Percentiles rank a stretch among this genome's conserved stretches.
phyloP scores from a whole-genome alignment of 2,113 vertebrate species.

The Aythya baeri region DNA sequence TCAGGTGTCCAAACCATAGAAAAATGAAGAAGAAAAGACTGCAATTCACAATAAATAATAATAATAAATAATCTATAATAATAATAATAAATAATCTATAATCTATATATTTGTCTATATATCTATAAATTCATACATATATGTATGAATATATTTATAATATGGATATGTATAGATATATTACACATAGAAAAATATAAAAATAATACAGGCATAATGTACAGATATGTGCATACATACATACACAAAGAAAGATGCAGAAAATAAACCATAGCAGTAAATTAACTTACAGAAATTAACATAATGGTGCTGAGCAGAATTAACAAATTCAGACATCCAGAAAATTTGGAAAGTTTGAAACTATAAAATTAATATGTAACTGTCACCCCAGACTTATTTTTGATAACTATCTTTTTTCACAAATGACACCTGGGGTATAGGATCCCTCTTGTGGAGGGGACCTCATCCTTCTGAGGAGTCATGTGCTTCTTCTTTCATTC shows the following conservation, averaged over 20 bases:
- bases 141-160: background rate
- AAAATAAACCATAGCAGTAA: background rate
- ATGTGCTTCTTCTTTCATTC: background rate
- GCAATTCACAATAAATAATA: background rate
- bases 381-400: background rate
- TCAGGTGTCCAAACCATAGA: background rate
- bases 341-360: background rate
- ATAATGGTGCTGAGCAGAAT: background rate
- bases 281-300: background rate
- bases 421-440: background rate
- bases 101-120: background rate
- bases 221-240: rapidly evolving
- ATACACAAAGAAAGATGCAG: background rate
- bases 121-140: background rate
- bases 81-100: no score
- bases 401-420: background rate
- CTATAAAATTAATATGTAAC: background rate
- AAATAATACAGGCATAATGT: background rate
- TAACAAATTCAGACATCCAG: background rate
- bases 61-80: no score
- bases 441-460: background rate
- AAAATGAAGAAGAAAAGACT: background rate
- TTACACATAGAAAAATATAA: background rate
- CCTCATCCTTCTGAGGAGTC: background rate
- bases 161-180: no score